Base-by-base conservation (phyloP, 2,113 vertebrate species). In the Hoplias malabaricus region DNA sequence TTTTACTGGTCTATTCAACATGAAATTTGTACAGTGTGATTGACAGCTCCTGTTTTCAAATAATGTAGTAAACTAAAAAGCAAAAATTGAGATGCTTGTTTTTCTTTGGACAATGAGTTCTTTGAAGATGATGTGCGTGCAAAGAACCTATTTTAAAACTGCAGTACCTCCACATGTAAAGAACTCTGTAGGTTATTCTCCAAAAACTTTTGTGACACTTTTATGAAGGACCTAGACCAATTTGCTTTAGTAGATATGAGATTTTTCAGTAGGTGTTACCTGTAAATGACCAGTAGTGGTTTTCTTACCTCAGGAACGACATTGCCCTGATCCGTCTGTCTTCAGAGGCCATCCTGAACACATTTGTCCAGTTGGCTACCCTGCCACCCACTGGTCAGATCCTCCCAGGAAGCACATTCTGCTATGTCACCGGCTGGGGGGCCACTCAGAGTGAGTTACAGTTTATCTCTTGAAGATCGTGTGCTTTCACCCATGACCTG, bases 391-490 rank as follows among this genome's bases (percentile, higher is more conserved):
- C 36, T 0, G 91, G 85, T 1, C 67, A 88, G 81, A 34, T 93
- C 80, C 92, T 96, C 84, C 0, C 93, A 75, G 83, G 96, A 87
- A 78, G 93, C 84, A 88, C 89, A 75, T 43, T 77, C 79, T 96
- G 96, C 87, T 93, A 92, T 87, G 84, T 96, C 90, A 92, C 92
- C 0, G 96, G 96, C 88, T 96, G 96, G 95, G 95, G 96, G 10
- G 79, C 0, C 38, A 95, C 93, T 59, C 77, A 57, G 80, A 94
- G 95, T 96, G 86, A 94, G 95, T 71, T 12, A 1, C 21, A 11
- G 5, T 12, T 25, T 69, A 1, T 43, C 19, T 31, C 42, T 16
- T 69, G 7, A 9, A 36, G 31, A 66, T n/a, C 7, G 27, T 63
- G 16, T 25, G 14, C 1, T 14, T 63, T 9, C 9, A 34, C 0